Percentiles rank a stretch among this genome's conserved stretches.
These are phyloP conservation scores for Rhinatrema bivittatum DNA, from an alignment of 2,797 vertebrate genomes.

Conservation along the genomic window DNA sequence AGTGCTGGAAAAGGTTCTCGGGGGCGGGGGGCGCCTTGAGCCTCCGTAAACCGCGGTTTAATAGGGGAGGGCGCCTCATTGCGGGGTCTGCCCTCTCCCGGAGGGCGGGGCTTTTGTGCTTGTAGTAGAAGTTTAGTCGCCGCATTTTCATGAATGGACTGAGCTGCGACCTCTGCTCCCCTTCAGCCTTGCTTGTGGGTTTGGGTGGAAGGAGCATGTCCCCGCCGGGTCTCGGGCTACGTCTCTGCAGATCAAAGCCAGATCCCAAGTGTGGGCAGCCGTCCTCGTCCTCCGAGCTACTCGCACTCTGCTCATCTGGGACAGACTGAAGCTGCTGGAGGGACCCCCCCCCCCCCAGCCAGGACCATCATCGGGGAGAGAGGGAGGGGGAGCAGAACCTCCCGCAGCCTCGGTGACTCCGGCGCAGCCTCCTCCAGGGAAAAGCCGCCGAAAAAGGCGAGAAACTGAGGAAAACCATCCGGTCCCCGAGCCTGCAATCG, in stretches of 20 bases:
- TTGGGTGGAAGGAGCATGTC: conserved; percentile 42
- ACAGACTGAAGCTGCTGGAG: conserved; percentile 16
- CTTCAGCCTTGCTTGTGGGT: conserved; percentile 47
- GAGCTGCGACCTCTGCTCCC: conserved; percentile 40
- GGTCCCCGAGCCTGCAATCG: no score
- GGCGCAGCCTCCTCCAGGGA: background rate
- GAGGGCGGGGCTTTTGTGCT: conserved; percentile 3
- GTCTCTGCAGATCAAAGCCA: no score
- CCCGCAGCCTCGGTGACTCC: no score
- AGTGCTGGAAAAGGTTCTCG: no score
- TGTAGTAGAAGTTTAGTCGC: conserved; percentile 6
- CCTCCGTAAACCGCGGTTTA: no score
- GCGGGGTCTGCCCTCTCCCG: background rate
- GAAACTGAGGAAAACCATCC: no score
- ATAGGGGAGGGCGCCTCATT: conserved; percentile 4
- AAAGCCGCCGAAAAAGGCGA: background rate
- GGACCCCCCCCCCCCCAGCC: conserved; percentile 11
- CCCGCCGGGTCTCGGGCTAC: conserved; percentile 45
- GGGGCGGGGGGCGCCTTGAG: no score
- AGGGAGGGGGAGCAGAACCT: no score
- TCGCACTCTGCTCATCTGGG: no score
- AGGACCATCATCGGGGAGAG: background rate
- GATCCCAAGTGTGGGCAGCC: no score
- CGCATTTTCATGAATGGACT: conserved; percentile 51
- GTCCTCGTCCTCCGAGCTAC: no score